These are phyloP conservation scores for Drosophila crucigera DNA, from an alignment of 2,888 invertebrate genomes.

Conservation along the genomic window DNA sequence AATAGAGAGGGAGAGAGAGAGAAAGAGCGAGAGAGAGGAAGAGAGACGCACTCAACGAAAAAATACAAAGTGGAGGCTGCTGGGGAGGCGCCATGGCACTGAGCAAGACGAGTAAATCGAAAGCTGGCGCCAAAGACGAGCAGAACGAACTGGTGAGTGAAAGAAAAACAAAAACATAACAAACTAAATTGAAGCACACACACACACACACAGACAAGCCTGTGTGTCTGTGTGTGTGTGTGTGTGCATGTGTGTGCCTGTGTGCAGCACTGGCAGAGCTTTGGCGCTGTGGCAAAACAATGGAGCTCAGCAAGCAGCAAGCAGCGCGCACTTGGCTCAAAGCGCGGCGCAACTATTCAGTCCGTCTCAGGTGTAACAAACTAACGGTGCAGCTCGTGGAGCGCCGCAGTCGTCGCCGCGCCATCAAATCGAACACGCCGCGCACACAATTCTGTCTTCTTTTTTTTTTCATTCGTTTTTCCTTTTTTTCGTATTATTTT, in stretches of 20 bases:
- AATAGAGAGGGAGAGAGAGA: not conserved
- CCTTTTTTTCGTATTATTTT: constrained; percentile 12
- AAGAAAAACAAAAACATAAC: constrained; percentile 24
- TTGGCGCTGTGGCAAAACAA: constrained; percentile 39
- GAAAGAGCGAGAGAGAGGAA: not conserved
- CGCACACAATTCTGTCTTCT: constrained; percentile 27
- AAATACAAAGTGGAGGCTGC: constrained; percentile 29
- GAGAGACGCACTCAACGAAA: not conserved
- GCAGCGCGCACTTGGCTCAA: constrained; percentile 55
- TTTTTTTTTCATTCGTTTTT: constrained; percentile 11
- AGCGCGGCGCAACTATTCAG: constrained; percentile 34
- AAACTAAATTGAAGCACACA: constrained; percentile 28
- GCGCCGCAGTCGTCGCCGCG: constrained; percentile 74
- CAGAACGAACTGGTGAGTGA: constrained; percentile 74
- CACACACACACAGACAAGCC: constrained; percentile 1
- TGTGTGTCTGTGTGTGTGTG: not conserved
- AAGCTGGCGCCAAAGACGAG: constrained; percentile 76
- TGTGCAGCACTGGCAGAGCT: constrained; percentile 22
- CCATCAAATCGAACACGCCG: constrained; percentile 69
- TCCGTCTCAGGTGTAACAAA: constrained; percentile 78
- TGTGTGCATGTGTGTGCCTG: constrained; percentile 24
- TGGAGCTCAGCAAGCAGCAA: constrained; percentile 35
- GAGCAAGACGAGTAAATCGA: constrained; percentile 69
- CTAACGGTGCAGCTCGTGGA: constrained; percentile 75
- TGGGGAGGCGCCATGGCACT: constrained; percentile 63